phyloP scores from a whole-genome alignment of 2,113 vertebrate genomes.

The Vireo altiloquus region DNA sequence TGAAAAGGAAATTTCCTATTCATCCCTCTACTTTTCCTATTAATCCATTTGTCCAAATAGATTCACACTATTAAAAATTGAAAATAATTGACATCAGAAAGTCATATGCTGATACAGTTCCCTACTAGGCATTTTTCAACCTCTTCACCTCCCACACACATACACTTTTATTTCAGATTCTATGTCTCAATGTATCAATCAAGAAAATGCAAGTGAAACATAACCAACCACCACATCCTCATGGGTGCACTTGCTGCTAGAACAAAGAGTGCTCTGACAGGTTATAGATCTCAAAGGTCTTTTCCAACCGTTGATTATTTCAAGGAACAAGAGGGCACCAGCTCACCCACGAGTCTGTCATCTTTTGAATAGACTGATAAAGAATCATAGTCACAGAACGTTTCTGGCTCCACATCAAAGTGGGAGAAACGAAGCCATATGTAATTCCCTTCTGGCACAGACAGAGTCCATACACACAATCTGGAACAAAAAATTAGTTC shows the following conservation, averaged over 20 bases:
- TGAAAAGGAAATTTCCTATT: neutral
- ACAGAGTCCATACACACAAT: constrained; percentile 76
- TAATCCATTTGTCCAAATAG: neutral
- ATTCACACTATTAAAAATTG: neutral
- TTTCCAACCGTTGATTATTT: neutral
- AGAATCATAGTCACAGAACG: constrained; percentile 71
- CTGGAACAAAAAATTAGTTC: constrained; percentile 56
- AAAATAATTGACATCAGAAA: neutral
- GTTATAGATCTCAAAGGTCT: neutral
- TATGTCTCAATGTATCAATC: neutral
- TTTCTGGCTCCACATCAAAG: constrained; percentile 76
- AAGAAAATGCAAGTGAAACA: neutral
- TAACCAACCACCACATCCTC: neutral
- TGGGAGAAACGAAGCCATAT: constrained; percentile 73
- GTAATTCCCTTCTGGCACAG: constrained; percentile 57
- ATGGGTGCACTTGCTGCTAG: neutral
- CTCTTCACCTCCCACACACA: neutral
- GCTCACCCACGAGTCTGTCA: constrained; percentile 75
- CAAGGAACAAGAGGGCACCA: neutral
- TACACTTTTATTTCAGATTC: neutral
- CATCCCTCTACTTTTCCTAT: neutral
- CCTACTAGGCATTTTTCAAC: neutral
- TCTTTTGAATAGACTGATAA: constrained; percentile 70
- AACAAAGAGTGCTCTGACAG: neutral
- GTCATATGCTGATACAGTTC: neutral